phyloP scores from a whole-genome alignment of 30 jellyfish, hydroid and myxozoan genomes.

The Clytia hemisphaerica region DNA sequence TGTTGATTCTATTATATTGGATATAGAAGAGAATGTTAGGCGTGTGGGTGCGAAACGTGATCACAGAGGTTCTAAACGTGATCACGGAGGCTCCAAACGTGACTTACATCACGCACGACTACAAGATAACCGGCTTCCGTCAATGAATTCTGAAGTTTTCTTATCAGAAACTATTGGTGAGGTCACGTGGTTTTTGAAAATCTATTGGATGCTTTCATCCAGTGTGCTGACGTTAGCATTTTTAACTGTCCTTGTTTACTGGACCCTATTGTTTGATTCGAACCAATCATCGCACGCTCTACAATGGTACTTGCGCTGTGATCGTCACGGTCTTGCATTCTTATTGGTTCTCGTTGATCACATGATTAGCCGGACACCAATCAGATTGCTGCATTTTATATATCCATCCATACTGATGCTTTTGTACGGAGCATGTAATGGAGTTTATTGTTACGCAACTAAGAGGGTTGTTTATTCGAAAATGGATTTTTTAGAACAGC shows the following conservation, averaged over 20 bases:
- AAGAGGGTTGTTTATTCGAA: background rate
- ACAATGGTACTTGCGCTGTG: conserved; percentile 12
- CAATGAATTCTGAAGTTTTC: conserved; percentile 1
- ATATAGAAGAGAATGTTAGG: conserved; percentile 20
- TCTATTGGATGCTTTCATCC: conserved; percentile 19
- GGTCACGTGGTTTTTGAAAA: background rate
- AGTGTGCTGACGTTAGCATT: conserved; percentile 1
- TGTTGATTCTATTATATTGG: conserved; percentile 25
- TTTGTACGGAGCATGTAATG: background rate
- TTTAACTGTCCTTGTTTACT: background rate
- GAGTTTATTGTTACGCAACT: conserved; percentile 1
- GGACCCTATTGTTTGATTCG: conserved; percentile 6
- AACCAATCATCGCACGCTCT: background rate
- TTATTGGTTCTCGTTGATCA: conserved; percentile 16
- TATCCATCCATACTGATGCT: conserved; percentile 22
- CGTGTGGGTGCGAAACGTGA: background rate
- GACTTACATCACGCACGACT: background rate
- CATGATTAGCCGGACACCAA: conserved; percentile 16
- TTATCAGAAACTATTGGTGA: background rate
- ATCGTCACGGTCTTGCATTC: conserved; percentile 4
- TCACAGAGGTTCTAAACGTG: background rate
- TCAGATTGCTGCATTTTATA: conserved; percentile 19
- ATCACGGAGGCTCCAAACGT: background rate
- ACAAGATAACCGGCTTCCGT: background rate
- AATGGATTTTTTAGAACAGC: background rate